These are phyloP conservation scores for Neocrepidodera transversa DNA, from an alignment of 2,888 invertebrate species.

Conservation along the genomic window DNA sequence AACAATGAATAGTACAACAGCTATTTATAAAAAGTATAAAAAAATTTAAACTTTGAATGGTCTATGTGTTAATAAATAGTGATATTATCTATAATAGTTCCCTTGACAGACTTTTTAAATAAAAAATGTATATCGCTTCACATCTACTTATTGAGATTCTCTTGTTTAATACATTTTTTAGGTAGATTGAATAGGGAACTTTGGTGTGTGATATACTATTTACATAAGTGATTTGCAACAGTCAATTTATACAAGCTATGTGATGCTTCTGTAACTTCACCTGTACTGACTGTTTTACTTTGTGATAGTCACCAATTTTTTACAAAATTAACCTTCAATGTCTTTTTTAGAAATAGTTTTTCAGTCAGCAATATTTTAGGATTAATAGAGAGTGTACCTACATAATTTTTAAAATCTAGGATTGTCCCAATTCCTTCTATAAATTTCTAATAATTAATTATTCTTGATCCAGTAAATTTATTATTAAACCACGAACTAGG, in stretches of 20 bases:
- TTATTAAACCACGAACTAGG: no score
- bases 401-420: no score
- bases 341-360: no score
- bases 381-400: no score
- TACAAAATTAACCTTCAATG: no score
- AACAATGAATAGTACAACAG: no score
- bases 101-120: constrained; percentile 23
- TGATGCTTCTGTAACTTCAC: constrained; percentile 33
- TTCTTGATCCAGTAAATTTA: no score
- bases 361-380: no score
- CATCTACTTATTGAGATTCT: constrained; percentile 1
- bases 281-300: constrained; percentile 31
- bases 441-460: no score
- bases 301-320: constrained; percentile 36
- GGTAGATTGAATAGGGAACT: neutral
- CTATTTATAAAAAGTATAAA: no score
- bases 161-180: constrained; percentile 8
- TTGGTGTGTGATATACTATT: constrained; percentile 23
- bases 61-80: constrained; percentile 36
- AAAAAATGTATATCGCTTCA: constrained; percentile 23
- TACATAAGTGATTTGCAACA: constrained; percentile 42
- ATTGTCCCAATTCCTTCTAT: no score
- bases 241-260: constrained; percentile 33
- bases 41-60: constrained; percentile 17
- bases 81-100: constrained; percentile 31